Base-by-base conservation (phyloP, 2,888 invertebrate genomes). In the Andrena flavipes region DNA sequence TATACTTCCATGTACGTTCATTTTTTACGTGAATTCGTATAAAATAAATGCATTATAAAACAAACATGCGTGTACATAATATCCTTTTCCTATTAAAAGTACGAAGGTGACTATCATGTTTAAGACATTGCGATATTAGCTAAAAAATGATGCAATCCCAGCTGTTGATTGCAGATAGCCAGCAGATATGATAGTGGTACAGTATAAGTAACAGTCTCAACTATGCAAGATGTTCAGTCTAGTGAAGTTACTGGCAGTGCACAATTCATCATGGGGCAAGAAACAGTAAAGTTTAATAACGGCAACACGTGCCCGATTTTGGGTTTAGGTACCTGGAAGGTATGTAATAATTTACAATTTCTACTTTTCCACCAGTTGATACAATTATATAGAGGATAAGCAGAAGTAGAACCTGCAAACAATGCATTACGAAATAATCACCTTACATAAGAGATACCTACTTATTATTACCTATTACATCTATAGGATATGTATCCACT, bases 1-100 rank as follows among this genome's bases (percentile, higher is more conserved):
- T 59, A 42, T 23, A 26, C 42, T 16, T 23, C 10, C n/a, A 33
- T 56, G 54, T 72, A 29, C 51, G 49, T 51, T 65, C 26, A 49
- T 70, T 78, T 81, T 84, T 20, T 67, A 76, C 13, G 8, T 33
- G 16, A 59, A 23, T 73, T 70, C 54, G 5, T 65, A 69, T 42
- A 56, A 68, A 78, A 81, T 84, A 76, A 71, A 81, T 30, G 10
- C 16, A 13, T 30, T 65, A 4, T 56, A 73, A 54, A 60, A 60
- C 42, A 48, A 29, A 30, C 5, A 16, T 10, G 42, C 42, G 8
- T 42, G 8, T 80, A 30, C 5, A 3, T 72, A 33, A 95, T 95
- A 48, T 42, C 6, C 1, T 8, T 20, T 23, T 42, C 16, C 13
- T 42, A 16, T 42, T 42, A 16, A 42, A 42, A 42, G 4, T 42